A percentile compares a stretch with the other conserved stretches of the same genome.
Evolutionary conservation across 2,888 invertebrate genomes (phyloP).

Genomic region (Trichogramma evanescens): DNA sequence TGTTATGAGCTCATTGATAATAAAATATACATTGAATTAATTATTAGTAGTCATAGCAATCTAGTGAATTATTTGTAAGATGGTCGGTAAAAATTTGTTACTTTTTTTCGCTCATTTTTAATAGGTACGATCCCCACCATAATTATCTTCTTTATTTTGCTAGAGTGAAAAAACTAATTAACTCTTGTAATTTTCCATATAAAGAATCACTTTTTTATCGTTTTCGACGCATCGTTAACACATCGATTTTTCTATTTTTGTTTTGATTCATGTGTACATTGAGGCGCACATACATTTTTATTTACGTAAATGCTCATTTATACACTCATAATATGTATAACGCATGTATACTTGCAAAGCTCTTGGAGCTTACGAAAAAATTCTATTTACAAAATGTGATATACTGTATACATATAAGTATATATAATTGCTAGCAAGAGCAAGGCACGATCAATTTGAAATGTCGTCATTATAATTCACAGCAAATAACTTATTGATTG

Average conservation of each 20-base stretch:
- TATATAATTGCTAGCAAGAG: conserved; percentile 31
- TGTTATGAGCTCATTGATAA: too few species aligned
- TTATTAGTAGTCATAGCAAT: too few species aligned
- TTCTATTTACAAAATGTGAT: conserved; percentile 20
- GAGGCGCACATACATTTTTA: neutral
- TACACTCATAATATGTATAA: neutral
- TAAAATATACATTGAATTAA: too few species aligned
- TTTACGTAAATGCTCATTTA: conserved; percentile 2
- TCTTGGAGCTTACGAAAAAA: conserved; percentile 20
- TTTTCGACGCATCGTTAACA: too few species aligned
- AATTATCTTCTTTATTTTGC: too few species aligned
- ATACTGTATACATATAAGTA: conserved; percentile 22
- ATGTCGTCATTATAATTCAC: conserved; percentile 22
- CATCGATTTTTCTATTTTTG: too few species aligned
- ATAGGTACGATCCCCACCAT: too few species aligned
- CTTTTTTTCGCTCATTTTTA: too few species aligned
- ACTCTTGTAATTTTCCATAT: neutral
- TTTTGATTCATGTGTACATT: too few species aligned
- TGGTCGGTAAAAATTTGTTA: too few species aligned
- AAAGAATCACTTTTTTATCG: too few species aligned
- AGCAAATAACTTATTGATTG: conserved; percentile 16
- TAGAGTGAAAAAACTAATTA: neutral
- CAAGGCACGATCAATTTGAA: conserved; percentile 37
- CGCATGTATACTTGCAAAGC: conserved; percentile 15
- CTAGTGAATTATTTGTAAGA: too few species aligned